Conservation (phyloP, 2,888 invertebrate genomes). For the Toxonevra muliebris region DNA sequence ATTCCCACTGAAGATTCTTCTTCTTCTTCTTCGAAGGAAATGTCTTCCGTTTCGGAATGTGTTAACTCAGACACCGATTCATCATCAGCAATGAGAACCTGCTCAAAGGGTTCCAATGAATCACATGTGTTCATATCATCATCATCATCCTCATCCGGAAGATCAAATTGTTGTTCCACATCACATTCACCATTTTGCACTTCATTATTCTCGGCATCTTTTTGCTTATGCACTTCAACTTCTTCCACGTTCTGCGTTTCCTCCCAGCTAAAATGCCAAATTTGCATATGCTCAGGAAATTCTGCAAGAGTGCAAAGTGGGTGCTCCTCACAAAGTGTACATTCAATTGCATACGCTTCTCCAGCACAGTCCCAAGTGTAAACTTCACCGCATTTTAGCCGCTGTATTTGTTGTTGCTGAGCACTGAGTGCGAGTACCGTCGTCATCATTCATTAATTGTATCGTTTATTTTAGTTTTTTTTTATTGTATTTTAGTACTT, state of each 20-base stretch:
- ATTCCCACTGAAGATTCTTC: neutral
- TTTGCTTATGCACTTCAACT: neutral
- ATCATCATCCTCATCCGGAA: neutral
- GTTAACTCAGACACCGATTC: neutral
- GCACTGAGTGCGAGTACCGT: slow-evolving; percentile 16
- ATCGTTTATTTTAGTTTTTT: too few species aligned
- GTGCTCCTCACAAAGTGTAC: slow-evolving; percentile 54
- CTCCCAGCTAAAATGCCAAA: slow-evolving; percentile 55
- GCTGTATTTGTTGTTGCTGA: slow-evolving; percentile 1
- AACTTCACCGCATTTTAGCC: slow-evolving; percentile 49
- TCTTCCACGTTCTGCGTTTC: slow-evolving; percentile 18
- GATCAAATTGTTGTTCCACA: neutral
- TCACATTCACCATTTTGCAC: neutral
- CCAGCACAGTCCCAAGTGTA: slow-evolving; percentile 56
- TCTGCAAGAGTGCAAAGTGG: slow-evolving; percentile 53
- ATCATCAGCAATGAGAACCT: slow-evolving; percentile 34
- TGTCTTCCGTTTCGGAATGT: slow-evolving; percentile 4
- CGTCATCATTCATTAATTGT: slow-evolving; percentile 4
- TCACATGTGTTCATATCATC: slow-evolving; percentile 4
- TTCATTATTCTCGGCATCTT: neutral
- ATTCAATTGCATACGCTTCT: slow-evolving; percentile 55
- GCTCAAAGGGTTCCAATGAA: slow-evolving; percentile 36
- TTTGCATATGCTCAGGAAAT: slow-evolving; percentile 55
- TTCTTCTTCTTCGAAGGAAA: neutral
- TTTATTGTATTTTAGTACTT: too few species aligned